Evolutionary conservation across 1,140 invertebrate genomes (phyloP).

Genomic region (Calliopsis andreniformis): DNA sequence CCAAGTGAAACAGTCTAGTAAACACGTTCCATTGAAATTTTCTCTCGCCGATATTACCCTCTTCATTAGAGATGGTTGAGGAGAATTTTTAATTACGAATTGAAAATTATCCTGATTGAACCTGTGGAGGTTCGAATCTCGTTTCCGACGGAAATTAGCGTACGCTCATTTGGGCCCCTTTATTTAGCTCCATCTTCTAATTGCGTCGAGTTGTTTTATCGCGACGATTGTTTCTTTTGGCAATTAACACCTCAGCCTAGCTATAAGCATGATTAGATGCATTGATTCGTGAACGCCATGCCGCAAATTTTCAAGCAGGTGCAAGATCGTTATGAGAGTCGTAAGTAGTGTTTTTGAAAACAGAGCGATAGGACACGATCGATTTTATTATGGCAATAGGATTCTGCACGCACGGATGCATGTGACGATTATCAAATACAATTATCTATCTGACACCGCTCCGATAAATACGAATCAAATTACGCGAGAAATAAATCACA

Average conservation of each 20-base stretch:
- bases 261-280: conserved; percentile 7
- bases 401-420: conserved; percentile 10
- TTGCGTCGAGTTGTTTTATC: background rate
- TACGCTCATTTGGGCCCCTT: background rate
- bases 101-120: background rate
- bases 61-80: too few relatives aligned
- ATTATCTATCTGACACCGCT: conserved; percentile 12
- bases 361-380: conserved; percentile 5
- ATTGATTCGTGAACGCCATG: conserved; percentile 18
- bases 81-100: too few relatives aligned
- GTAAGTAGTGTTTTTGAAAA: conserved; percentile 25
- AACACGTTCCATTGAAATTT: too few relatives aligned
- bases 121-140: background rate
- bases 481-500: background rate
- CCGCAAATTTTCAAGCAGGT: background rate
- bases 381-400: conserved; percentile 4
- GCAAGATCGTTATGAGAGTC: background rate
- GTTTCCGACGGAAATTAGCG: too few relatives aligned
- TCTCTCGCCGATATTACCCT: too few relatives aligned
- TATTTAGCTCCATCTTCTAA: background rate
- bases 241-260: background rate
- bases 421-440: conserved; percentile 8
- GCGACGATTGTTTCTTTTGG: background rate
- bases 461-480: background rate
- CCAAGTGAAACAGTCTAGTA: too few relatives aligned